A percentile compares a stretch with the other conserved stretches of the same genome.
These are phyloP conservation scores for Dicaeum eximium DNA, from an alignment of 2,113 vertebrate species.

Conservation along the genomic window DNA sequence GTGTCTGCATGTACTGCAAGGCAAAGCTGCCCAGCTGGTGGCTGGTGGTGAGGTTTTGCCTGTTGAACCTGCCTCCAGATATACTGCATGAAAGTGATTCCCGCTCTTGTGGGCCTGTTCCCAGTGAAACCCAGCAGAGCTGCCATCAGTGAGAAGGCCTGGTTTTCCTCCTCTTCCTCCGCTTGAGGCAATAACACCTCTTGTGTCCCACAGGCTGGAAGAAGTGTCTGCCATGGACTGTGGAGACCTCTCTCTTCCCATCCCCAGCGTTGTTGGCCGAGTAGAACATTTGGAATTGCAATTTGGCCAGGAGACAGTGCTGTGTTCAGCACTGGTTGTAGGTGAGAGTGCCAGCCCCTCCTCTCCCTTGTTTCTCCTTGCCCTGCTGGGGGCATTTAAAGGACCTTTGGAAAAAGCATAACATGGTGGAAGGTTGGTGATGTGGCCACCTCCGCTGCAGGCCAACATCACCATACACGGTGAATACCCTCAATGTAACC, in stretches of 20 bases:
- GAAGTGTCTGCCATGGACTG: slow-evolving; percentile 44
- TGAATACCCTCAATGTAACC: neutral
- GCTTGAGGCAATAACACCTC: neutral
- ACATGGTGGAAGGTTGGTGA: neutral
- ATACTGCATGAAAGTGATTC: neutral
- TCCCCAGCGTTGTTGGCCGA: slow-evolving; percentile 35
- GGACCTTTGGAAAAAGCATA: neutral
- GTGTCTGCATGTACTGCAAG: neutral
- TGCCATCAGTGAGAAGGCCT: neutral
- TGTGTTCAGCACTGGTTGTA: slow-evolving; percentile 82
- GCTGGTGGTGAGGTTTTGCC: neutral
- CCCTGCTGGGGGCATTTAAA: neutral
- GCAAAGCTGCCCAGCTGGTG: neutral
- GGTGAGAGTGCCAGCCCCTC: slow-evolving; percentile 70
- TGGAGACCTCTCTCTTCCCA: slow-evolving; percentile 31
- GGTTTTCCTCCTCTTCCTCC: neutral
- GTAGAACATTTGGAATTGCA: slow-evolving; percentile 81
- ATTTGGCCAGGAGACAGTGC: slow-evolving; percentile 80
- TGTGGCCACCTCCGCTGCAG: neutral
- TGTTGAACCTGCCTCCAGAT: neutral
- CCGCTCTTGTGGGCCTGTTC: neutral
- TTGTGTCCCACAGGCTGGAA: slow-evolving; percentile 67
- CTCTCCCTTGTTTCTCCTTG: neutral
- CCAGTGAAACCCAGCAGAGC: neutral
- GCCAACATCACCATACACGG: neutral